A percentile compares a stretch with the other conserved stretches of the same genome.
Conservation (phyloP, 2,888 invertebrate species). For the Chaetogeoica ovagalla region DNA sequence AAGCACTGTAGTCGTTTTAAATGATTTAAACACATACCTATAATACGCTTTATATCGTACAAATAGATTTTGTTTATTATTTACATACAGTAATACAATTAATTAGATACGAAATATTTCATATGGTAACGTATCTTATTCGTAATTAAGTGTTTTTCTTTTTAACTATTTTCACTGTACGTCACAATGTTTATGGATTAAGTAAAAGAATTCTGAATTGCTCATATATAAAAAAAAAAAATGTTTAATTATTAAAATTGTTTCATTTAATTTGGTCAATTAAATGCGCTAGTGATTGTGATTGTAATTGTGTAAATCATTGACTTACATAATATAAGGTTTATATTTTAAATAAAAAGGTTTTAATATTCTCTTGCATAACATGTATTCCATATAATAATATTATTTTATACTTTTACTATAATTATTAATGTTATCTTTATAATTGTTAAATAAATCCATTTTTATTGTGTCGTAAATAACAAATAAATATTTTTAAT, state of each 20-base stretch:
- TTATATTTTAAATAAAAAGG: too few relatives aligned
- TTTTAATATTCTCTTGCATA: too few relatives aligned
- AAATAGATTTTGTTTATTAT: conserved; percentile 53
- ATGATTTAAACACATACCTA: background rate
- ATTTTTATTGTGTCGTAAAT: background rate
- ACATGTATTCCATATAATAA: too few relatives aligned
- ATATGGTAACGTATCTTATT: background rate
- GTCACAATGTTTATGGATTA: too few relatives aligned
- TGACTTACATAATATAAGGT: too few relatives aligned
- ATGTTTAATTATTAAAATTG: background rate
- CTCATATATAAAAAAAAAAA: background rate
- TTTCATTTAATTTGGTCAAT: background rate
- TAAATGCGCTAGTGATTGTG: too few relatives aligned
- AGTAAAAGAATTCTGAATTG: too few relatives aligned
- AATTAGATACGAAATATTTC: background rate
- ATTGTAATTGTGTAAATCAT: too few relatives aligned
- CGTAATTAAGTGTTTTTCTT: too few relatives aligned
- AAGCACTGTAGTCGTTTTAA: background rate
- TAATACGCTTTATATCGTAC: background rate
- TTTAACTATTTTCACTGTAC: too few relatives aligned
- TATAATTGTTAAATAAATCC: background rate
- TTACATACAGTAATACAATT: background rate
- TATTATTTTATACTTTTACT: background rate
- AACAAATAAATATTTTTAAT: background rate
- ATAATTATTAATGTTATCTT: background rate